phyloP scores from a whole-genome alignment of 2,113 vertebrate genomes.

The Plectropomus leopardus region DNA sequence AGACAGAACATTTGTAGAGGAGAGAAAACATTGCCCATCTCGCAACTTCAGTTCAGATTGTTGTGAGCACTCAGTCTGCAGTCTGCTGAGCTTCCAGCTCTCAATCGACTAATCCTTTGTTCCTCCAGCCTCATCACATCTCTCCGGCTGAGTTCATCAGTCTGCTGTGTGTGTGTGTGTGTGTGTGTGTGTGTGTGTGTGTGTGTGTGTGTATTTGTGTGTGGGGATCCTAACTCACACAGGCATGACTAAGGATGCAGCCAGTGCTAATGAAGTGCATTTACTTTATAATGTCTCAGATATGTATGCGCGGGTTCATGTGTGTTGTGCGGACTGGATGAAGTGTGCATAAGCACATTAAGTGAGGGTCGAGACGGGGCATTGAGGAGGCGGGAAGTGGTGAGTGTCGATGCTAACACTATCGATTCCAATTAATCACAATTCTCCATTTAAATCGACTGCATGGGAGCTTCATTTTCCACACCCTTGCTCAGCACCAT shows the following conservation, averaged over 20 bases:
- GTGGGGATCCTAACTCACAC: slow-evolving; percentile 4
- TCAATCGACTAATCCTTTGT: slow-evolving; percentile 49
- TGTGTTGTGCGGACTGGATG: background rate
- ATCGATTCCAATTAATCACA: slow-evolving; percentile 82
- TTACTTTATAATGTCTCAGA: slow-evolving; percentile 17
- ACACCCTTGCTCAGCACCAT: slow-evolving; percentile 63
- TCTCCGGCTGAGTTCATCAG: slow-evolving; percentile 52
- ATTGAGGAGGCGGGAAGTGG: slow-evolving; percentile 53
- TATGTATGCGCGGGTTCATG: background rate
- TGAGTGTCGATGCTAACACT: slow-evolving; percentile 40
- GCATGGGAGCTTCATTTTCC: slow-evolving; percentile 70
- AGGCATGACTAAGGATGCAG: slow-evolving; percentile 4
- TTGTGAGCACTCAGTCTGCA: slow-evolving; percentile 16
- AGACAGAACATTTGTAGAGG: background rate
- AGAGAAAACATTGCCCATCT: background rate
- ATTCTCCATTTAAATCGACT: slow-evolving; percentile 69
- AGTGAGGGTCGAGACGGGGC: slow-evolving; percentile 24
- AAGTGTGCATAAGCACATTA: slow-evolving; percentile 24
- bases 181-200: background rate
- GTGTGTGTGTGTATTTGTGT: background rate
- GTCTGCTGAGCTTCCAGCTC: slow-evolving; percentile 9
- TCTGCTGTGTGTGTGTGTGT: slow-evolving; percentile 9
- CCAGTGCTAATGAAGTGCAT: slow-evolving; percentile 39
- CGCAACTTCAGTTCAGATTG: background rate
- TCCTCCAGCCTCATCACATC: slow-evolving; percentile 55